Evolutionary conservation across 23 tunicate species (phyloP), one percentile per base, ranked within the genome.

Genomic region (Halocynthia roretzi): DNA sequence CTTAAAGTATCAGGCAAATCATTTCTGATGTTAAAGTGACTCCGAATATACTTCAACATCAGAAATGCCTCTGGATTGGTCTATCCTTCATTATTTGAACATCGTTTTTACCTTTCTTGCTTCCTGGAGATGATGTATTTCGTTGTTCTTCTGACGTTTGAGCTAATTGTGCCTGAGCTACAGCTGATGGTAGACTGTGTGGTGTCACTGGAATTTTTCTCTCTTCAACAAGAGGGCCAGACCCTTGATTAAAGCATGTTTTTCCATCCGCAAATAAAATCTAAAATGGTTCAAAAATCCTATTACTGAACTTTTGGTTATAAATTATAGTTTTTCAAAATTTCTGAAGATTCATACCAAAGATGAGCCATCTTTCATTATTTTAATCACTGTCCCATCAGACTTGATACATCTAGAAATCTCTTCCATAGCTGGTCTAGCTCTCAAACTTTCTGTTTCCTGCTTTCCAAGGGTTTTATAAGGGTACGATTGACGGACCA

Each of bases 371-470:
- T 90, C 97, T 58, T 77, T 85, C 97, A 90, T 84, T 15, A 90
- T 44, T 72, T 85, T 90, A 50, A 90, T 71, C 55, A 90, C 97
- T 9, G 91, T 85, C 52, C 97, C 97, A 58, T 85, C 84, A 23
- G 72, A 51, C 52, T 79, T 75, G 31, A 90, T 75, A 48, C 85
- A 54, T 55, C 97, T 58, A n/a, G 97, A 90, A 20, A 89, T 81
- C 71, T 89, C 96, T 17, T 89, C 88, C 96, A 89, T 89, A 44
- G 96, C 96, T 40, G 96, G 96, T 44, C 80, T 84, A 8, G 83
- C 52, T 18, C 96, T 73, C 7, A 80, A 68, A 56, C 81, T 75
- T 69, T 89, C 96, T 6, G 96, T 80, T 10, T 80, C 70, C 70
- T 89, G 96, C 52, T 77, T 75, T 10, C 96, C 96, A 8, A 71